Base-by-base conservation (phyloP, 2,797 vertebrate genomes). In the Betta splendens region DNA sequence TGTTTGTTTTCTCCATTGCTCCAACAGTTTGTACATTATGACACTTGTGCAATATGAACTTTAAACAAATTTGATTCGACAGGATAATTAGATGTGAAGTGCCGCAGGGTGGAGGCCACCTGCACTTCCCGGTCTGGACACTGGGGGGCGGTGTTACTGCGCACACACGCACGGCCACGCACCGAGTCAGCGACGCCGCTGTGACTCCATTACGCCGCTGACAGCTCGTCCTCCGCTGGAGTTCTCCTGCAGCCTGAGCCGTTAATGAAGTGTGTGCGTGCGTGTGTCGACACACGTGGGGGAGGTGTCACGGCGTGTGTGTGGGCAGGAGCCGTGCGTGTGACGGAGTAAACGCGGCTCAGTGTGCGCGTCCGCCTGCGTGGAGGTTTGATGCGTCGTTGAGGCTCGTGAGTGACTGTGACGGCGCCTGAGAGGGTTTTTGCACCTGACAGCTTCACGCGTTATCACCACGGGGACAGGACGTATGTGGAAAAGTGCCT, bases 81-180 rank as follows among this genome's bases (percentile, higher is more conserved):
- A 58, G 55, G 39, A 28, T 22, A 39, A 58, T 63, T 5, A 26
- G 31, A 44, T 15, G 10, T 29, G 23, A 66, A 16, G 53, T 6
- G 10, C 43, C 50, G 62, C 50, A 3, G 40, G 70, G 46, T 4
- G 49, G 43, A 1, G 35, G 22, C 23, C 0, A 17, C 29, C 26
- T 47, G 79, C 51, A 71, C 36, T 33, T 48, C 38, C 31, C 12
- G 2, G 4, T 0, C 3, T 35, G 1, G 45, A 59, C 81, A 87
- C 75, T 22, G 0, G 81, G 79, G 68, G 77, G 75, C 71, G 85
- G 75, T 77, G 45, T 69, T 50, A 46, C 57, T n/a, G n/a, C 56
- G 29, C 60, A 35, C 68, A 7, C 1, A 54, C n/a, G n/a, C n/a
- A n/a, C n/a, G n/a, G n/a, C n/a, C n/a, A n/a, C n/a, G n/a, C n/a